phyloP scores from a whole-genome alignment of 1,140 invertebrate genomes.

The Schlechtendalia chinensis region DNA sequence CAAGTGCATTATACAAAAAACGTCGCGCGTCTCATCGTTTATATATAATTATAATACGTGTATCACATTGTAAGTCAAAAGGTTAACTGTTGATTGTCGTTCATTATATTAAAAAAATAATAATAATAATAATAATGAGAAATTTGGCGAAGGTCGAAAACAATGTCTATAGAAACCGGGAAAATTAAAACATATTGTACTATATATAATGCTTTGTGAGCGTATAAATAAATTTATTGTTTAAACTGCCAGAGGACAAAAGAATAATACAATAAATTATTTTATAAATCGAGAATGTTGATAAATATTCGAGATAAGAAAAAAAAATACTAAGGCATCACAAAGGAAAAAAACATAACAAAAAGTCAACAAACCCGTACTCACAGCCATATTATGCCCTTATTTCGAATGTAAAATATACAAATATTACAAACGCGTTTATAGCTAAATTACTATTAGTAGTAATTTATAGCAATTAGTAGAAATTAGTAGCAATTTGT shows the following conservation, averaged over 20 bases:
- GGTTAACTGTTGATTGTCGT: conserved; percentile 33
- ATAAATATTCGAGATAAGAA: conserved; percentile 3
- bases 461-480: no score
- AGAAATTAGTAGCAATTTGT: no score
- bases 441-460: no score
- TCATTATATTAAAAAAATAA: conserved; percentile 6
- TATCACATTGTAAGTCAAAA: conserved; percentile 1
- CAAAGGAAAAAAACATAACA: background rate
- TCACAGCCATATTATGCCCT: no score
- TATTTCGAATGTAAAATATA: no score
- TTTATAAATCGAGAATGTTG: conserved; percentile 10
- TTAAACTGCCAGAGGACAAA: background rate
- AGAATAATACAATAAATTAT: conserved; percentile 35
- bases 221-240: conserved; percentile 7
- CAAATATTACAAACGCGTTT: background rate
- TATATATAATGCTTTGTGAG: background rate
- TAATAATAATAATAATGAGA: conserved; percentile 25
- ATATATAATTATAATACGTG: background rate
- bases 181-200: conserved; percentile 4
- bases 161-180: conserved; percentile 23
- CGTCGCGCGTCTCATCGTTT: background rate
- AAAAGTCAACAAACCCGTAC: background rate
- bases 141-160: conserved; percentile 8
- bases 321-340: background rate
- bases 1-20: conserved; percentile 16